Conservation (phyloP, 2,113 vertebrate species). For the Jacana jacana region DNA sequence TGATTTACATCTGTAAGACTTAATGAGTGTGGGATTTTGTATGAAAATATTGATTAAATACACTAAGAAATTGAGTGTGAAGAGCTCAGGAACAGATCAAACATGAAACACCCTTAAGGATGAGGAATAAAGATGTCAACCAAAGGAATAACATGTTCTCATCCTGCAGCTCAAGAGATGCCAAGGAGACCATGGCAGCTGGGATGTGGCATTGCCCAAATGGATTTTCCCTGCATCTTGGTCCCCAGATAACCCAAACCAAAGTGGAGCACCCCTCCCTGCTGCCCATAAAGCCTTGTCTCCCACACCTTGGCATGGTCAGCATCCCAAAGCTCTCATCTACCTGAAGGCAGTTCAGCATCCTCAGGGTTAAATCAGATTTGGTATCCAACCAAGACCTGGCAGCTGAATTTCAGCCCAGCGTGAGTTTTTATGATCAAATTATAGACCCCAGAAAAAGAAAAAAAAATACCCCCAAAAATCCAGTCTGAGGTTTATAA, state of each 20-base stretch:
- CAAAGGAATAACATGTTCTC: not conserved
- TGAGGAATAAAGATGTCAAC: not conserved
- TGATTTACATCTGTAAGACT: not conserved
- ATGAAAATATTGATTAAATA: not conserved
- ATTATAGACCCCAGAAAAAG: conserved; percentile 1
- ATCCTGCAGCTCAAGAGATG: not conserved
- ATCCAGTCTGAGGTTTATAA: not conserved
- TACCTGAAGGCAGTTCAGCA: not conserved
- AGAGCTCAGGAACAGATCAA: not conserved
- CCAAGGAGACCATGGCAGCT: not conserved
- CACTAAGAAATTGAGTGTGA: not conserved
- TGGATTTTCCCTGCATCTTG: not conserved
- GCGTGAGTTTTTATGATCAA: conserved; percentile 1
- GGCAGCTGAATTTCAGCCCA: conserved; percentile 36
- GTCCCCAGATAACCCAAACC: not conserved
- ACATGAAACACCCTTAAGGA: not conserved
- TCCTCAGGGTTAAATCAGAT: conserved; percentile 1
- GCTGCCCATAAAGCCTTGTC: not conserved
- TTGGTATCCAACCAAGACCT: not conserved
- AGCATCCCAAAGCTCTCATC: not conserved
- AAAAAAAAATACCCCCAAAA: not conserved
- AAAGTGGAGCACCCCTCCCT: not conserved
- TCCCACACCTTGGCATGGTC: not conserved
- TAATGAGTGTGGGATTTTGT: not conserved
- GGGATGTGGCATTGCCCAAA: not conserved